phyloP scores from a whole-genome alignment of 2,797 vertebrate species.

The Typhlichthys subterraneus region DNA sequence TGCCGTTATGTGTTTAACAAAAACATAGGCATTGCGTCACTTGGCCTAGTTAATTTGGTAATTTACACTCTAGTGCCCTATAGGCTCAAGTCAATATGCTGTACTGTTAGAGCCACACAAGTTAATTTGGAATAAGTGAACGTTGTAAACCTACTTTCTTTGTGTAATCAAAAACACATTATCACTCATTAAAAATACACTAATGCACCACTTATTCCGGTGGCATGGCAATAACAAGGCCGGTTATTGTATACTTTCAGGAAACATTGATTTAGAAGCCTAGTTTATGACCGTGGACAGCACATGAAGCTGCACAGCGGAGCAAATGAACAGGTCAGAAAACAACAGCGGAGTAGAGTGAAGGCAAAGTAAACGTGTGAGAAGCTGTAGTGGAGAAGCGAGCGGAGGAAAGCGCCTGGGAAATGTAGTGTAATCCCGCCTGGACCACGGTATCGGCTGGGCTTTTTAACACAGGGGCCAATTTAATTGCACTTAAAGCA shows the following conservation, averaged over 20 bases:
- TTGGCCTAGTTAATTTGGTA: too few species aligned
- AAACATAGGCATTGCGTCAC: too few species aligned
- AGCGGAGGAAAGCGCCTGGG: conserved; percentile 64
- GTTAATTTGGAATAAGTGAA: conserved; percentile 55
- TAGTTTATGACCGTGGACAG: conserved; percentile 54
- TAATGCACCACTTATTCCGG: conserved; percentile 73
- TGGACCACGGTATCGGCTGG: conserved; percentile 68
- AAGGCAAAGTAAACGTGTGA: conserved; percentile 48
- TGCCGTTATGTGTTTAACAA: too few species aligned
- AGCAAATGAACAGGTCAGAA: conserved; percentile 37
- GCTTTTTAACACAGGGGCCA: conserved; percentile 78
- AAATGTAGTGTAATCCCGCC: conserved; percentile 76
- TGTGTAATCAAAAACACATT: conserved; percentile 66
- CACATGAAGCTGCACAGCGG: conserved; percentile 59
- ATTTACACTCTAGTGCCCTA: too few species aligned
- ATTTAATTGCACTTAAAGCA: conserved; percentile 89
- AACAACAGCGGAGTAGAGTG: conserved; percentile 41
- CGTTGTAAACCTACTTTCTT: conserved; percentile 63
- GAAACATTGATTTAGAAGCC: conserved; percentile 71
- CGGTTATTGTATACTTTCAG: conserved; percentile 73
- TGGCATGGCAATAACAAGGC: conserved; percentile 62
- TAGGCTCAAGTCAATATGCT: too few species aligned
- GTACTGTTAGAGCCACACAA: conserved; percentile 43
- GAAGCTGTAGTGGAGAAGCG: conserved; percentile 56
- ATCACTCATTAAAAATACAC: conserved; percentile 75